Conservation (phyloP, 2,113 vertebrate genomes). For the Echinops telfairi region DNA sequence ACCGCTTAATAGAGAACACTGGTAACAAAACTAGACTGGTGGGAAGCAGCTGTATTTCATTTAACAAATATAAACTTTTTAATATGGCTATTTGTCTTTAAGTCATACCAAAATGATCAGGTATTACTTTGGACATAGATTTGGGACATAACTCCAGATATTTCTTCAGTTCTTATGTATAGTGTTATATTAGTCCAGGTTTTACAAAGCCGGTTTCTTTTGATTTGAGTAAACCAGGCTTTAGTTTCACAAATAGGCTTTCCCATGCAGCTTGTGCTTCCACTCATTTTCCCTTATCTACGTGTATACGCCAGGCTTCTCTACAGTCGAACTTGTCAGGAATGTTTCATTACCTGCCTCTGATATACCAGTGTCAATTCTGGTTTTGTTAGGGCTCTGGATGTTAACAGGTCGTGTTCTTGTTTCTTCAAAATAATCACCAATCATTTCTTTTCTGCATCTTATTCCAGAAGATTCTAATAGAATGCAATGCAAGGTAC, state of each 20-base stretch:
- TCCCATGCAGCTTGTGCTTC: constrained; percentile 52
- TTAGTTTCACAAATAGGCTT: constrained; percentile 18
- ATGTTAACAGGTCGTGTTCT: constrained; percentile 46
- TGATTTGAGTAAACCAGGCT: constrained; percentile 39
- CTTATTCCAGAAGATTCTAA: constrained; percentile 59
- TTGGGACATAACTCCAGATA: constrained; percentile 42
- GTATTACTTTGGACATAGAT: constrained; percentile 19
- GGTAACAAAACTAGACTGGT: not conserved
- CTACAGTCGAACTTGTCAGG: not conserved
- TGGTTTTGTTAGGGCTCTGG: constrained; percentile 29
- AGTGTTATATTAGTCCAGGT: constrained; percentile 37
- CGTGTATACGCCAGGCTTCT: constrained; percentile 14
- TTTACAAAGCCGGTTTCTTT: constrained; percentile 50
- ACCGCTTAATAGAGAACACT: constrained; percentile 26
- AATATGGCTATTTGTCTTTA: constrained; percentile 17
- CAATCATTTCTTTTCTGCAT: constrained; percentile 17
- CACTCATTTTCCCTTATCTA: not conserved
- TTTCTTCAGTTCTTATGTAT: not conserved
- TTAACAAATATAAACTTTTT: constrained; percentile 39
- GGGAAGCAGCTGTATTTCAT: constrained; percentile 38
- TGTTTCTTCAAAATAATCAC: not conserved
- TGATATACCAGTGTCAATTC: not conserved
- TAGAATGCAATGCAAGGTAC: constrained; percentile 23
- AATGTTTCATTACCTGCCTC: constrained; percentile 41
- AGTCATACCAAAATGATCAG: constrained; percentile 17